Evolutionary conservation across 2,797 vertebrate genomes (phyloP).

Genomic region (Rhincodon typus): DNA sequence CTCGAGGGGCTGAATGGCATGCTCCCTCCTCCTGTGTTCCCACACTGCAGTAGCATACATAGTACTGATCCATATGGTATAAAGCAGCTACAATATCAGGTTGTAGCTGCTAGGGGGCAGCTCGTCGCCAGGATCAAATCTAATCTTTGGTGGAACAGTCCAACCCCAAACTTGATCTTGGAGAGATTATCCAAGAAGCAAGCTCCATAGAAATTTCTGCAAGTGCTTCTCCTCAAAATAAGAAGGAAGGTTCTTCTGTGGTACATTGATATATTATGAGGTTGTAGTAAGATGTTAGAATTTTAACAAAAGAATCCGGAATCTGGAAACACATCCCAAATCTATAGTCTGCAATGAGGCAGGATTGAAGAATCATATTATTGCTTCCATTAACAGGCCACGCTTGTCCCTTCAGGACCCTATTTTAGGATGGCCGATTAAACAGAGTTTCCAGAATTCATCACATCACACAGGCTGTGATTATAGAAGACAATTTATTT

Average conservation of each 20-base stretch:
- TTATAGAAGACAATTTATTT: not conserved
- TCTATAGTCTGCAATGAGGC: not conserved
- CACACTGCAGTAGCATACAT: not conserved
- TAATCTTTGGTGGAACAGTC: not conserved
- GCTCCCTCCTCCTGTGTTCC: not conserved
- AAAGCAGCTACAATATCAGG: not conserved
- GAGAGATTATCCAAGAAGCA: not conserved
- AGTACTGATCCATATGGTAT: not conserved
- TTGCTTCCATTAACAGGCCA: not conserved
- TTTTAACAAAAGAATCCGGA: not conserved
- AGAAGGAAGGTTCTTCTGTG: not conserved
- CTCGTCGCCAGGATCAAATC: not conserved
- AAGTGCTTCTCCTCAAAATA: not conserved
- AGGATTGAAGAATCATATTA: not conserved
- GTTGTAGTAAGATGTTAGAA: not conserved
- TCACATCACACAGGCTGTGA: not conserved
- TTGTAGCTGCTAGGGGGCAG: not conserved
- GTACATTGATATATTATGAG: not conserved
- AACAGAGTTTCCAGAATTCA: not conserved
- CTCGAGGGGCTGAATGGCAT: not conserved
- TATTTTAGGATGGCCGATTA: not conserved
- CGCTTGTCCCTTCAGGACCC: not conserved
- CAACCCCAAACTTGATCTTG: not conserved
- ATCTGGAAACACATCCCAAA: not conserved
- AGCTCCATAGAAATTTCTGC: not conserved